Percentiles rank a stretch among this genome's conserved stretches.
These are phyloP conservation scores for Pollicipes pollicipes DNA, from an alignment of 1,140 invertebrate genomes.

Conservation along the genomic window DNA sequence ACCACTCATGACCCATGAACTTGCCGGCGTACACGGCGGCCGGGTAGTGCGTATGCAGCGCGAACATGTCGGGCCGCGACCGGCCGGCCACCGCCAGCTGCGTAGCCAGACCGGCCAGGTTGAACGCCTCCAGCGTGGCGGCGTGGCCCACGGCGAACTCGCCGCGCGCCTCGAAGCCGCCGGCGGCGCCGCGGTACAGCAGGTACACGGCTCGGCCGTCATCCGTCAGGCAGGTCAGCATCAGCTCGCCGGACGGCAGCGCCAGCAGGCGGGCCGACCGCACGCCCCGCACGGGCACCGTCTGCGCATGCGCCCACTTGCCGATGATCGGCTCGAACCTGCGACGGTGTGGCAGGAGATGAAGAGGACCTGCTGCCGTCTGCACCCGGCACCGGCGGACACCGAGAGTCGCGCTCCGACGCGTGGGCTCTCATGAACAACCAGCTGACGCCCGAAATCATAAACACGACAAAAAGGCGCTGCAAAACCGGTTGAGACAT, in stretches of 20 bases:
- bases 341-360: no score
- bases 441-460: no score
- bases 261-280: not conserved
- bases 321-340: not conserved
- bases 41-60: not conserved
- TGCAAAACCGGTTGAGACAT: no score
- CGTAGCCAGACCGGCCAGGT: not conserved
- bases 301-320: not conserved
- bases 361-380: no score
- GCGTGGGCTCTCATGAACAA: no score
- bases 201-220: not conserved
- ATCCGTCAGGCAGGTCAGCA: not conserved
- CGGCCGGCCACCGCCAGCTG: not conserved
- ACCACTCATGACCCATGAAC: not conserved
- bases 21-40: not conserved
- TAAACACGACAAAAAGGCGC: no score
- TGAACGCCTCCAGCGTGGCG: not conserved
- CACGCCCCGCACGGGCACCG: not conserved
- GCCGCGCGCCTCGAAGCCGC: not conserved
- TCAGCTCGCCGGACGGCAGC: not conserved
- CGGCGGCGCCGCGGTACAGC: not conserved
- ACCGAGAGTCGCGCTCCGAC: no score
- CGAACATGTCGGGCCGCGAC: not conserved
- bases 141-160: not conserved
- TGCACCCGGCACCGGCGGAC: no score